These are phyloP conservation scores for Hermodice carunculata DNA, from an alignment of 2,888 invertebrate genomes.

Conservation along the genomic window DNA sequence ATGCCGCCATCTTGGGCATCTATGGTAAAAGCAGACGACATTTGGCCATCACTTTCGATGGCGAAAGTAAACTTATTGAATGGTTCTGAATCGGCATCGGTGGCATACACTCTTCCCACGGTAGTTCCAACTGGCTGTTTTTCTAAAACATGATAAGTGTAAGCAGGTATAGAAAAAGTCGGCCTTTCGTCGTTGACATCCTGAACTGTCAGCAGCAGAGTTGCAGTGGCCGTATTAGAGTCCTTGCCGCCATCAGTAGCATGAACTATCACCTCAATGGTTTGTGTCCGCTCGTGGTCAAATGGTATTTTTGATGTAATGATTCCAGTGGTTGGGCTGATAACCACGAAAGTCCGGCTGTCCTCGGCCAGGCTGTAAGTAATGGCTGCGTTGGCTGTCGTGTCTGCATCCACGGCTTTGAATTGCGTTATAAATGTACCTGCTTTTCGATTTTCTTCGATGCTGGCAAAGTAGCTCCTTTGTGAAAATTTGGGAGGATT, in stretches of 20 bases:
- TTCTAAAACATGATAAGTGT: slow-evolving; percentile 26
- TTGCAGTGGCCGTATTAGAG: slow-evolving; percentile 88
- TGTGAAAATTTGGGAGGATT: slow-evolving; percentile 16
- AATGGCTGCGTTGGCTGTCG: slow-evolving; percentile 11
- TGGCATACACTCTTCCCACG: slow-evolving; percentile 16
- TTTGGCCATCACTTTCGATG: background rate
- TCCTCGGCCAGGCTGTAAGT: slow-evolving; percentile 17
- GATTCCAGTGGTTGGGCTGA: slow-evolving; percentile 9
- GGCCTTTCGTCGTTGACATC: slow-evolving; percentile 30
- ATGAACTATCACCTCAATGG: slow-evolving; percentile 75
- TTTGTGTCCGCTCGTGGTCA: slow-evolving; percentile 5
- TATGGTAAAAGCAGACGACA: slow-evolving; percentile 81
- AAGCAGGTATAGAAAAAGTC: slow-evolving; percentile 11
- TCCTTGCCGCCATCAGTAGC: slow-evolving; percentile 88
- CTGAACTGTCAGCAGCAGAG: slow-evolving; percentile 69
- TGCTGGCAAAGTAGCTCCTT: background rate
- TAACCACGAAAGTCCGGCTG: background rate
- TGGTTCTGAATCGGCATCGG: slow-evolving; percentile 10
- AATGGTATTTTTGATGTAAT: slow-evolving; percentile 8
- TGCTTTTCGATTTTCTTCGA: slow-evolving; percentile 8
- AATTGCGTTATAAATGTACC: slow-evolving; percentile 11
- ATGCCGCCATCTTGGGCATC: slow-evolving; percentile 91
- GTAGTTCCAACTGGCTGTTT: slow-evolving; percentile 20
- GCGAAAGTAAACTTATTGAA: slow-evolving; percentile 17
- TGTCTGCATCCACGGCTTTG: slow-evolving; percentile 9